Conservation (phyloP, 2,797 vertebrate species). For the Megaceryle alcyon region DNA sequence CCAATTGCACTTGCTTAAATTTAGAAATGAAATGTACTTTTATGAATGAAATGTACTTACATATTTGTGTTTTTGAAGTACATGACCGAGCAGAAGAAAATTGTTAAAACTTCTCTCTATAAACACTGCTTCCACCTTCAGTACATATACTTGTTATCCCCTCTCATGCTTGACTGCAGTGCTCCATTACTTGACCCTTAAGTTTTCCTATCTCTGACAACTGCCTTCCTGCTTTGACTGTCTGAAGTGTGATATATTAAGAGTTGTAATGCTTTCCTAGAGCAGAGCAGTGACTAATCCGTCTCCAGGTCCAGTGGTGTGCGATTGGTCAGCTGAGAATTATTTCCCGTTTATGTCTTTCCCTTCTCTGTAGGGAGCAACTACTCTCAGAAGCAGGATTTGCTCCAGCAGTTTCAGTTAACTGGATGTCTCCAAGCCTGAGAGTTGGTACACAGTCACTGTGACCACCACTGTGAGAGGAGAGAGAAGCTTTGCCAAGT, state of each 20-base stretch:
- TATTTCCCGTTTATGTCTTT: conserved; percentile 20
- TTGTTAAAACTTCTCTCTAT: background rate
- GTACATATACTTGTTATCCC: background rate
- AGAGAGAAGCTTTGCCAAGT: background rate
- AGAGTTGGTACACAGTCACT: background rate
- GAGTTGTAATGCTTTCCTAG: conserved; percentile 44
- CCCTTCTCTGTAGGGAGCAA: background rate
- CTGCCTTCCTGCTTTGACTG: conserved; percentile 23
- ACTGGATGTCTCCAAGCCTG: background rate
- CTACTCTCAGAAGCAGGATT: background rate
- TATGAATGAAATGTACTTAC: background rate
- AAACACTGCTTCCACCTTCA: conserved; percentile 2
- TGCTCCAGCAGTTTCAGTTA: conserved; percentile 4
- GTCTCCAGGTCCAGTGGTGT: background rate
- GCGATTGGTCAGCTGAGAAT: conserved; percentile 18
- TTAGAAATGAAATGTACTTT: background rate
- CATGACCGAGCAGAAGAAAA: background rate
- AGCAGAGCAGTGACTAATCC: conserved; percentile 46
- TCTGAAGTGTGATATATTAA: conserved; percentile 33
- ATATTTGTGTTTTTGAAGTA: background rate
- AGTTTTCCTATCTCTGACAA: background rate
- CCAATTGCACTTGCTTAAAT: background rate
- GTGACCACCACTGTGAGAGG: background rate
- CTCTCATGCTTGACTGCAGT: background rate
- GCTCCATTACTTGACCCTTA: background rate